phyloP scores from a whole-genome alignment of 1,140 invertebrate species.

The Varroa destructor region DNA sequence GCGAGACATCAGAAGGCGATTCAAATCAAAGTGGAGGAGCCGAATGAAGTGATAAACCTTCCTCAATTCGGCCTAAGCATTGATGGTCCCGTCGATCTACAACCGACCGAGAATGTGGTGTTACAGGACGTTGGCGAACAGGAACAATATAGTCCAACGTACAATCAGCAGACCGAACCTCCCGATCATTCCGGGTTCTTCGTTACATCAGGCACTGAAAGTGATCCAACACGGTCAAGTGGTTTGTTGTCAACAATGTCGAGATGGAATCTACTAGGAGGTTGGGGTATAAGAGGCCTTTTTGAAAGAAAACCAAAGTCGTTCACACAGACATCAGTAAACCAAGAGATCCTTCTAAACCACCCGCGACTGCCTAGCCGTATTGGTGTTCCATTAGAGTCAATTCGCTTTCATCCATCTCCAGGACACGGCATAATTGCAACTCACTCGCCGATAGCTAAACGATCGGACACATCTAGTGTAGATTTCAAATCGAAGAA shows the following conservation, averaged over 20 bases:
- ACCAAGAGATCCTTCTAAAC: constrained; percentile 5
- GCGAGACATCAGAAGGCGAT: constrained; percentile 16
- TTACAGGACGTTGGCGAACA: not conserved
- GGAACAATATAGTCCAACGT: not conserved
- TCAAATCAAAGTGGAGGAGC: constrained; percentile 20
- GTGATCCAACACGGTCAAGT: not conserved
- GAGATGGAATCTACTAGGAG: constrained; percentile 11
- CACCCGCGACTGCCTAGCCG: not conserved
- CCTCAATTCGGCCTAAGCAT: not conserved
- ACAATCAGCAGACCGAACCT: not conserved
- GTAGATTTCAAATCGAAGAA: constrained; percentile 15
- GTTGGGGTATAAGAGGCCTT: constrained; percentile 3
- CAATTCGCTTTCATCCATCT: constrained; percentile 12
- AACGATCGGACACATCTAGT: not conserved
- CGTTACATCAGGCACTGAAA: not conserved
- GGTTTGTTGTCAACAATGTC: constrained; percentile 6
- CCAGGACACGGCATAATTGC: constrained; percentile 22
- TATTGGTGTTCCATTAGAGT: constrained; percentile 7
- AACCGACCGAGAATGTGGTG: constrained; percentile 4
- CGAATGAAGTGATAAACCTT: constrained; percentile 9
- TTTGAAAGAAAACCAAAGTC: constrained; percentile 2
- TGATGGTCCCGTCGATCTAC: not conserved
- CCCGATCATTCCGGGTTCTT: not conserved
- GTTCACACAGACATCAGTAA: not conserved
- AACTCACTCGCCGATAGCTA: constrained; percentile 1